phyloP scores from a whole-genome alignment of 2,113 vertebrate species.

The Notarius lentiginosus region DNA sequence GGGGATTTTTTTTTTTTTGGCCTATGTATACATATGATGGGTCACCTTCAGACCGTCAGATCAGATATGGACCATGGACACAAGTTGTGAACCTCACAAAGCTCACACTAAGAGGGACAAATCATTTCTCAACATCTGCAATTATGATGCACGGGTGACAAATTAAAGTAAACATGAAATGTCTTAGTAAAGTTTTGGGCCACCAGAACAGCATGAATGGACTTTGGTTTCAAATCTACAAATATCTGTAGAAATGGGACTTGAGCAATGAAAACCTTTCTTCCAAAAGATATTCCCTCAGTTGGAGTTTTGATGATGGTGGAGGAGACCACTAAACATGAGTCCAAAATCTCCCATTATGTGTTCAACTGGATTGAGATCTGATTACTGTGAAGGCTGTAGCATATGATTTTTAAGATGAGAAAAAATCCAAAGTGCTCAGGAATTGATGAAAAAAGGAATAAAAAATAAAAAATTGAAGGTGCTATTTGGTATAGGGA shows the following conservation, averaged over 20 bases:
- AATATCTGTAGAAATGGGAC: not conserved
- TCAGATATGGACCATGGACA: not conserved
- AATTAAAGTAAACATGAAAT: not conserved
- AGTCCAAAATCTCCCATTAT: not conserved
- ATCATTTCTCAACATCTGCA: not conserved
- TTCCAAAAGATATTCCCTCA: not conserved
- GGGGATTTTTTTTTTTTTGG: not conserved
- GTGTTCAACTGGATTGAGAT: not conserved
- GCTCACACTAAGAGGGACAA: not conserved
- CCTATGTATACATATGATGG: not conserved
- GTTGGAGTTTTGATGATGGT: not conserved
- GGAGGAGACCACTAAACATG: not conserved
- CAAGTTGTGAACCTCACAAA: not conserved
- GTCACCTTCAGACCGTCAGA: not conserved
- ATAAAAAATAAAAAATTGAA: too few species aligned
- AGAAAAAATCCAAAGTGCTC: too few species aligned
- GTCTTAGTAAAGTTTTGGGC: not conserved
- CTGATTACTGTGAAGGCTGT: not conserved
- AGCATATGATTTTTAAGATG: not conserved
- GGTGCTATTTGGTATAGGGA: too few species aligned
- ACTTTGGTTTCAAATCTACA: not conserved
- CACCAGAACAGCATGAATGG: not conserved
- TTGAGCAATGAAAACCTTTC: not conserved
- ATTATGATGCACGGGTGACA: not conserved
- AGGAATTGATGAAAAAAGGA: too few species aligned